Evolutionary conservation across 2,888 invertebrate species (phyloP), one percentile per base, ranked within the genome.

Genomic region (Cordilura impudica): DNA sequence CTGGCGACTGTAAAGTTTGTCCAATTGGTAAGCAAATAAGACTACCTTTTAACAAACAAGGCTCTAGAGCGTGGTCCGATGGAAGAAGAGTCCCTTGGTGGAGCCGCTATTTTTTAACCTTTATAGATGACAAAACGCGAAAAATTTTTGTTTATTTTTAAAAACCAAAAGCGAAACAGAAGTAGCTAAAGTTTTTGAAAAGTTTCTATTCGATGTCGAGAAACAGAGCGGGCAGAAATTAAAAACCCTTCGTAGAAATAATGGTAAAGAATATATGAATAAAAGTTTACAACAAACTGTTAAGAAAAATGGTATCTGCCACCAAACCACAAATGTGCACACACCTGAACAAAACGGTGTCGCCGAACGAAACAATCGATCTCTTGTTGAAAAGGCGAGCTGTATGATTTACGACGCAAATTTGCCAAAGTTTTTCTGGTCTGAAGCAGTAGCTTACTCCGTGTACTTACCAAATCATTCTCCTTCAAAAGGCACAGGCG

Each of bases 41-140:
- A 54, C n/a, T 65, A 43, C 81, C 84, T 3, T 85, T 84, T 58
- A 65, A 75, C n/a, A 76, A 78, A 35, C 31, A 26, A 5, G 78
- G 69, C 14, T 74, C 70, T 4, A 76, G 80, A 58, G 82, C 85
- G 88, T 82, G 88, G 88, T 5, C 87, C 87, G 4, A 87, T 88
- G 86, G 85, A 87, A 70, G 78, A 67, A 3, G 54, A 71, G 8
- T 89, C 89, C 4, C 26, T 71, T 35, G 76, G 81, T 12, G 71
- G 53, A 5, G 21, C 0, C 45, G 35, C 35, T 75, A 71, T 14
- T 65, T 81, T 7, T 1, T 76, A 8, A 53, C 70, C 1, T 23
- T 72, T 1, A 66, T 76, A 18, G 75, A 78, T 56, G 78, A 78
- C 19, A 35, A 65, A 5, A 53, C 65, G 0, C 31, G 70, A 1